Evolutionary conservation across 1,140 invertebrate genomes (phyloP), one percentile per base, ranked within the genome.

Genomic region (Cephus cinctus): DNA sequence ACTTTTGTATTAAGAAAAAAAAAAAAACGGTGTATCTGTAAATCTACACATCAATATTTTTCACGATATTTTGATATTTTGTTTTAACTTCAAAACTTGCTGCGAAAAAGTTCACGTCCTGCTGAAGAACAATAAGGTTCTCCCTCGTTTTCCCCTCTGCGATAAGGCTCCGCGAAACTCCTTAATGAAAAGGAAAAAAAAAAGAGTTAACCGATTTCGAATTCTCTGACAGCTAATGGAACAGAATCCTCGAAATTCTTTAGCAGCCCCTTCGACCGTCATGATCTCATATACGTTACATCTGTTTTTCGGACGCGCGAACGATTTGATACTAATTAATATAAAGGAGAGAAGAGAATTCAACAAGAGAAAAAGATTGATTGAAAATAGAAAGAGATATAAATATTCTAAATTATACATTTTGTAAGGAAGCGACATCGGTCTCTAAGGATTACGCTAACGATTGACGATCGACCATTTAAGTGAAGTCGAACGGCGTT

Each of bases 281-380:
- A 56, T 61, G 59, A 61, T 61, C 59, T 61, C 59, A 61, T 57
- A 56, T 47, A 45, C n/a, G n/a, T 56, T 61, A 49, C 51, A 54
- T n/a, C 6, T 36, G 54, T 42, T 47, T 59, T 52, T 52, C 44
- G 32, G 45, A 54, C 43, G 45, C 43, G 56, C 39, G 27, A 43
- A 25, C 27, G 43, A 50, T 44, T 47, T 53, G 46, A 56, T 27
- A 27, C 25, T 27, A n/a, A 27, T 27, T 27, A 56, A 58, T 50
- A 46, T 19, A 35, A 48, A 39, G 31, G 27, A 43, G 40, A 30
- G 35, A 42, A 44, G 52, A 30, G 15, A 15, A 40, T 39, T 32
- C 18, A 50, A 47, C 47, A 38, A 50, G 22, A 44, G 36, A 52
- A 49, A 40, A 53, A 19, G 43, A 51, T 30, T 56, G 47, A 45